Percentiles rank a stretch among this genome's conserved stretches.
Conservation (phyloP, 2,797 vertebrate genomes). For the Arnoldichthys spilopterus region DNA sequence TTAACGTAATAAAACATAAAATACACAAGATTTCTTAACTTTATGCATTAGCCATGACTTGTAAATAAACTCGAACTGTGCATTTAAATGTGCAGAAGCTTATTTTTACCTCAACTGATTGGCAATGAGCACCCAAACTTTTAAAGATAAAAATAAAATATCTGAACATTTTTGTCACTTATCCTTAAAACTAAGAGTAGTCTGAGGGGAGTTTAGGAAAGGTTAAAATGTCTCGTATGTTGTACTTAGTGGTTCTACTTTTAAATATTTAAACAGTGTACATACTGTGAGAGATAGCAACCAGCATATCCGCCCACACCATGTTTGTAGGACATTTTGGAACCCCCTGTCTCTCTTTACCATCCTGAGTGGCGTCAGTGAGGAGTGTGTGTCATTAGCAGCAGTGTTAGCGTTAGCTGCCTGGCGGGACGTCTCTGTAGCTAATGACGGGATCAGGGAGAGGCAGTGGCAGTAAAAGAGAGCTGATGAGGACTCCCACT, state of each 20-base stretch:
- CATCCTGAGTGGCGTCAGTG: slow-evolving; percentile 5
- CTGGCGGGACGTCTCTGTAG: slow-evolving; percentile 39
- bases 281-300: background rate
- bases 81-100: too few relatives aligned
- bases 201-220: too few relatives aligned
- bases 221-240: background rate
- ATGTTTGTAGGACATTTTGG: background rate
- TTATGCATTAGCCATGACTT: too few relatives aligned
- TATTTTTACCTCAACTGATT: too few relatives aligned
- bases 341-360: slow-evolving; percentile 6
- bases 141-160: too few relatives aligned
- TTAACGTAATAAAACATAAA: too few relatives aligned
- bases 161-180: too few relatives aligned
- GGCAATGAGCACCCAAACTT: too few relatives aligned
- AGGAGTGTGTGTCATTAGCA: slow-evolving; percentile 43
- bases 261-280: background rate
- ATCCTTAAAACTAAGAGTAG: too few relatives aligned
- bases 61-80: too few relatives aligned
- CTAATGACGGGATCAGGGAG: slow-evolving; percentile 59
- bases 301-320: background rate
- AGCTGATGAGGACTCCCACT: slow-evolving; percentile 55
- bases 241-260: background rate
- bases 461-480: slow-evolving; percentile 48
- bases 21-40: too few relatives aligned
- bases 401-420: slow-evolving; percentile 32